A percentile compares a stretch with the other conserved stretches of the same genome.
Conservation (phyloP, 1,140 invertebrate species). For the Lithobius niger region DNA sequence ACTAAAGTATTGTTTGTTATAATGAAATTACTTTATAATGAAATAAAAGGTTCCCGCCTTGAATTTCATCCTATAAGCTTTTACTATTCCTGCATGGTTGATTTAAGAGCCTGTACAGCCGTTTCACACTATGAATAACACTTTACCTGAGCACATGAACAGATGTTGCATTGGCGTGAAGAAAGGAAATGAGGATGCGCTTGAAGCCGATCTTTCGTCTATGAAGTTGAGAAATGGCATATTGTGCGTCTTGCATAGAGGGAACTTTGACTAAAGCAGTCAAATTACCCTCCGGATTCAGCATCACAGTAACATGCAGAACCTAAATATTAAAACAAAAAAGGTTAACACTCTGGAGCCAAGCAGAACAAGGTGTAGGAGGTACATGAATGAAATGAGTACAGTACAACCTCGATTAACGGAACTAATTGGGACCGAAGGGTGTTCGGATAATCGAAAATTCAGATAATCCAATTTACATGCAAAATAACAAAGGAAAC, state of each 20-base stretch:
- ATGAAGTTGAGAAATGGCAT: constrained; percentile 68
- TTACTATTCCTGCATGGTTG: too few relatives aligned
- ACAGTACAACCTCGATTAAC: too few relatives aligned
- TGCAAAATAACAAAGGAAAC: too few relatives aligned
- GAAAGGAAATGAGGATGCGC: constrained; percentile 61
- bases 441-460: too few relatives aligned
- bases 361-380: too few relatives aligned
- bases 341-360: too few relatives aligned
- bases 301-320: constrained; percentile 46
- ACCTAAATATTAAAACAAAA: constrained; percentile 34
- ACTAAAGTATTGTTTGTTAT: too few relatives aligned
- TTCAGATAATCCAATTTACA: too few relatives aligned
- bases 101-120: constrained; percentile 3
- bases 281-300: constrained; percentile 52
- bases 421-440: too few relatives aligned
- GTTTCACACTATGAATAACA: constrained; percentile 10
- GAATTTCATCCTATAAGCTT: too few relatives aligned
- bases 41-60: too few relatives aligned
- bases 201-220: constrained; percentile 67
- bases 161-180: constrained; percentile 44
- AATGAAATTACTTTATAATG: too few relatives aligned
- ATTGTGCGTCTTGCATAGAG: constrained; percentile 54
- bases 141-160: constrained; percentile 45
- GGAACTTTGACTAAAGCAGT: constrained; percentile 51
- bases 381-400: background rate